These are phyloP conservation scores for Trachops cirrhosus DNA, from an alignment of 2,797 vertebrate genomes.

Conservation along the genomic window DNA sequence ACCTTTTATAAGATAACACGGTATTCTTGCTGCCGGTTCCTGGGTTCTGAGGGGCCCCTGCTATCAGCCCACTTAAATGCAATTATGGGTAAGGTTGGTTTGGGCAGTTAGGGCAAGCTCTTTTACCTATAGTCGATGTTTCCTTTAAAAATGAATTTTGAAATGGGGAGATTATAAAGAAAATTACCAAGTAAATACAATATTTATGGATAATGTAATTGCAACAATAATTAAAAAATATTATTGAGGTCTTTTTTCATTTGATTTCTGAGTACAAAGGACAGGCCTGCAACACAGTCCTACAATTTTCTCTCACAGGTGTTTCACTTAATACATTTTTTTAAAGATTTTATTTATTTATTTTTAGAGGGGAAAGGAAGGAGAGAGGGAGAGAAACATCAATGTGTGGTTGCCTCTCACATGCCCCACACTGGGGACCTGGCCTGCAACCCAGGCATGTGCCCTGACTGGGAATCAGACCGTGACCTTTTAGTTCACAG, in stretches of 20 bases:
- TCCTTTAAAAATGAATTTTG: slow-evolving; percentile 10
- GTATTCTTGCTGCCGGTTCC: too few relatives aligned
- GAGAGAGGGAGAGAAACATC: too few relatives aligned
- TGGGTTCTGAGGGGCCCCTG: not conserved
- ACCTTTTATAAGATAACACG: not conserved
- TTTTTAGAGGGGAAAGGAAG: too few relatives aligned
- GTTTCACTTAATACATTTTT: not conserved
- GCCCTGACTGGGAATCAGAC: too few relatives aligned
- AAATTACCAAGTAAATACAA: not conserved
- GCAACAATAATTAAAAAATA: not conserved
- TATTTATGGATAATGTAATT: not conserved
- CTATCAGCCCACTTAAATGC: not conserved
- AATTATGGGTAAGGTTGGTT: not conserved
- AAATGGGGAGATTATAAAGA: not conserved
- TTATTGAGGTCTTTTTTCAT: not conserved
- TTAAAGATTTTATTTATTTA: too few relatives aligned
- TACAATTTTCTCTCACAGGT: not conserved
- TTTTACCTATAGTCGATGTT: not conserved
- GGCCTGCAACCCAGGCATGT: too few relatives aligned
- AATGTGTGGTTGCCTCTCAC: too few relatives aligned
- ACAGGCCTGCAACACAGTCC: not conserved
- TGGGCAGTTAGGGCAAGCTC: not conserved
- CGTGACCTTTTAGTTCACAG: too few relatives aligned
- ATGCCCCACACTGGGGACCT: too few relatives aligned
- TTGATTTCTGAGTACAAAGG: not conserved